A percentile compares a stretch with the other conserved stretches of the same genome.
phyloP scores from a whole-genome alignment of 2,888 invertebrate genomes.

The Thera britannica region DNA sequence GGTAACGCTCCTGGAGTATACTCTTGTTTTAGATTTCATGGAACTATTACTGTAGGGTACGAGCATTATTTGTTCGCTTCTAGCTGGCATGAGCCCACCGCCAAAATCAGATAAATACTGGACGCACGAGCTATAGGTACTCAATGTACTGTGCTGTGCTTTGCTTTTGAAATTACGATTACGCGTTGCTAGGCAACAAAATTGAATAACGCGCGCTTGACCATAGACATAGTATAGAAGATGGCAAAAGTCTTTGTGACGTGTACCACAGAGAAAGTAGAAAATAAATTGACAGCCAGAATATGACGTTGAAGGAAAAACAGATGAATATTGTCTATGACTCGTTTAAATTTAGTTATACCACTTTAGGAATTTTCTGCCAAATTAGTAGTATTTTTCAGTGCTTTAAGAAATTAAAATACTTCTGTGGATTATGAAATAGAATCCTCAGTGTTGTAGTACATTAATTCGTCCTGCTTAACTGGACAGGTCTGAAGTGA shows the following conservation, averaged over 20 bases:
- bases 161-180: constrained; percentile 52
- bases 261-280: not conserved
- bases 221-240: constrained; percentile 24
- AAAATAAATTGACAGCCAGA: not conserved
- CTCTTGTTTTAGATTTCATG: not conserved
- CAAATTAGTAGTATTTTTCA: not conserved
- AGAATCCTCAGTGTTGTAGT: no score
- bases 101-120: constrained; percentile 57
- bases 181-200: constrained; percentile 76
- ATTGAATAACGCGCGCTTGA: constrained; percentile 74
- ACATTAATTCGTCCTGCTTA: no score
- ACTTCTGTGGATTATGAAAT: no score
- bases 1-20: not conserved
- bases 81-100: constrained; percentile 42
- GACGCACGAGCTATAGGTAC: constrained; percentile 36
- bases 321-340: constrained; percentile 20
- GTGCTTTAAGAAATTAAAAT: not conserved
- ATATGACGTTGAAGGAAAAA: not conserved
- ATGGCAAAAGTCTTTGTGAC: no score
- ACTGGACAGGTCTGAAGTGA: no score
- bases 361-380: constrained; percentile 5
- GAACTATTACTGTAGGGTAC: not conserved
- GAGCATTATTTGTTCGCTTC: constrained; percentile 18
- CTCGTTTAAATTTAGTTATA: constrained; percentile 5
- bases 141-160: constrained; percentile 9